Percentiles rank a stretch among this genome's conserved stretches.
phyloP scores from a whole-genome alignment of 2,113 vertebrate genomes.

The Calypte anna region DNA sequence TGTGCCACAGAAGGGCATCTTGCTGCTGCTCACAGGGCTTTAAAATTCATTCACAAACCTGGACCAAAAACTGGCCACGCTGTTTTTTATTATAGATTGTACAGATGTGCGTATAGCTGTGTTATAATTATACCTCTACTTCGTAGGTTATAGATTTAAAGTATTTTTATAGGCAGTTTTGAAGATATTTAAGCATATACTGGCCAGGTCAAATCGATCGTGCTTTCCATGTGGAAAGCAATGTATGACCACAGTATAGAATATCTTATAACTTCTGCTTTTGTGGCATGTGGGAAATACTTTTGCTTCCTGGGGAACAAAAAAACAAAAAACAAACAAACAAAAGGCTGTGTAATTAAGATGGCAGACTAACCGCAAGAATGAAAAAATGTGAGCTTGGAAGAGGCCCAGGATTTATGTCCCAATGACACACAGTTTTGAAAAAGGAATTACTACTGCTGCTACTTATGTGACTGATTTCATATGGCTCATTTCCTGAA shows the following conservation, averaged over 20 bases:
- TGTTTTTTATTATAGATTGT: neutral
- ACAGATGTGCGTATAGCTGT: neutral
- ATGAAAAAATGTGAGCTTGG: neutral
- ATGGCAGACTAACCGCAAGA: neutral
- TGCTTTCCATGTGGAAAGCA: neutral
- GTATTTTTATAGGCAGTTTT: neutral
- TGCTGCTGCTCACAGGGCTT: fast-evolving
- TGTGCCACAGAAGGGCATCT: neutral
- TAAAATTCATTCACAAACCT: neutral
- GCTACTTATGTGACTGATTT: neutral
- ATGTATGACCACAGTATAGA: neutral
- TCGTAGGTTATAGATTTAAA: neutral
- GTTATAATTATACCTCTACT: neutral
- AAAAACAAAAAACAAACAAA: neutral
- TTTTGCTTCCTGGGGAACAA: neutral
- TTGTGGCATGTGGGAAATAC: neutral
- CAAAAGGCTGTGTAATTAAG: neutral
- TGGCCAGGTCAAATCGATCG: neutral
- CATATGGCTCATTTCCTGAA: neutral
- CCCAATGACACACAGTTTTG: neutral
- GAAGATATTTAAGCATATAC: neutral
- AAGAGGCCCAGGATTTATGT: neutral
- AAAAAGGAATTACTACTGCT: neutral
- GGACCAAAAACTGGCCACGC: neutral
- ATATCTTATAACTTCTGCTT: neutral